Conservation (phyloP, 1,140 invertebrate genomes). For the Drosophila micromelanica region DNA sequence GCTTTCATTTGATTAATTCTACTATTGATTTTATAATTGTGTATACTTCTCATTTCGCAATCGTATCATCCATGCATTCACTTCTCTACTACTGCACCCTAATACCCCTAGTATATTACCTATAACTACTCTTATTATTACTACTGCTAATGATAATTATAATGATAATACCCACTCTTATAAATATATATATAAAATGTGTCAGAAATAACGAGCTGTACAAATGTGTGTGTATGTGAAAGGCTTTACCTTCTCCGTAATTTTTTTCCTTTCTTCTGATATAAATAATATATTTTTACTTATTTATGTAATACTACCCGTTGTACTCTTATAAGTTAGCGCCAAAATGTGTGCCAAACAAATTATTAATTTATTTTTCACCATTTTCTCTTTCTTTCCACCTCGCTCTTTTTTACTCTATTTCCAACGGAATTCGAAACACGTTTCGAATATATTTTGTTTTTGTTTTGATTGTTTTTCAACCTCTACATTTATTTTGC, state of each 20-base stretch:
- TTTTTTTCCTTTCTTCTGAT: neutral
- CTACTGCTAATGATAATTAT: slow-evolving; percentile 35
- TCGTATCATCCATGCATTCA: slow-evolving; percentile 73
- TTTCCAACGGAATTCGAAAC: slow-evolving; percentile 17
- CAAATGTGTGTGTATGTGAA: slow-evolving; percentile 14
- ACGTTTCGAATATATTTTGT: slow-evolving; percentile 57
- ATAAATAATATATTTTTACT: slow-evolving; percentile 37
- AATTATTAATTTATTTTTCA: slow-evolving; percentile 71
- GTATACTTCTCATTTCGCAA: slow-evolving; percentile 48
- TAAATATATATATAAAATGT: slow-evolving; percentile 27
- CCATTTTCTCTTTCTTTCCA: slow-evolving; percentile 24
- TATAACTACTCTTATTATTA: slow-evolving; percentile 9
- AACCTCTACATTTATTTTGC: slow-evolving; percentile 39
- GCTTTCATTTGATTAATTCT: slow-evolving; percentile 43
- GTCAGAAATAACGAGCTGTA: slow-evolving; percentile 19
- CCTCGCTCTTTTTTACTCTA: slow-evolving; percentile 15
- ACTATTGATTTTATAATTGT: slow-evolving; percentile 26
- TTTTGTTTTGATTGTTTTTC: slow-evolving; percentile 55
- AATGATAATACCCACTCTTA: slow-evolving; percentile 13
- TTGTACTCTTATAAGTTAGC: slow-evolving; percentile 14
- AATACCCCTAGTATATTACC: slow-evolving; percentile 1
- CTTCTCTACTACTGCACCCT: slow-evolving; percentile 33
- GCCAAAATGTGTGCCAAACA: slow-evolving; percentile 15
- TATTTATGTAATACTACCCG: slow-evolving; percentile 7
- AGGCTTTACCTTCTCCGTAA: neutral